Base-by-base conservation (phyloP, 2,888 invertebrate species). In the Schrankia costaestrigalis region DNA sequence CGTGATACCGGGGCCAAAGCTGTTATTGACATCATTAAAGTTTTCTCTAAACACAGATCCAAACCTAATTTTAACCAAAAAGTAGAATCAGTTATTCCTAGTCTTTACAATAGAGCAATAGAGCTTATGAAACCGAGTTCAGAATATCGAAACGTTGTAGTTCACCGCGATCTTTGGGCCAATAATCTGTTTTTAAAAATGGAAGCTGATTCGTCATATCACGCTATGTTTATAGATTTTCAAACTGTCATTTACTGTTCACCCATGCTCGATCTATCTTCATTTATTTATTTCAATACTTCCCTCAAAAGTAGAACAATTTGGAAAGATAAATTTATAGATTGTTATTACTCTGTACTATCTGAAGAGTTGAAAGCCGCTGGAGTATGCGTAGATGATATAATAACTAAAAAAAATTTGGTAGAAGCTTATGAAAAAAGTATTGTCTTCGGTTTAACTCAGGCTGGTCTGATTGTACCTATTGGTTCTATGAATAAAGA, bases 191-290 rank as follows among this genome's bases (percentile, higher is more conserved):
- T 92, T 66, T 78, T 91, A 11, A 82, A 78, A 50, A 64, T 58
- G 23, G 35, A 59, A 2, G 41, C 68, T 9, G 54, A 76, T 15
- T 71, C 74, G 0, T 58, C 57, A 3, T 80, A 81, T 1, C 74
- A 90, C 1, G 88, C 90, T 21, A 59, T 91, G 14, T 63, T 94
- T 17, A 89, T 94, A 3, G 94, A 94, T 65, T 94, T 90, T 57
- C 94, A 94, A 67, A 80, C 93, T 26, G 84, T 90, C 0, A 70
- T 93, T 7, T 94, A 94, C 56, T 82, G 88, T 3, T 90, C 93
- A 0, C 91, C 93, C 0, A 89, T 91, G 53, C 77, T 92, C 30
- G 94, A 94, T 54, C 58, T 92, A 7, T 77, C 90, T 8, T 83
- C 90, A 1, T 50, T 90, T 7, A 59, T 92, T 18, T 89, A 89